Percentiles rank a stretch among this genome's conserved stretches.
Conservation (phyloP, 2,797 vertebrate species). For the Tapera naevia region DNA sequence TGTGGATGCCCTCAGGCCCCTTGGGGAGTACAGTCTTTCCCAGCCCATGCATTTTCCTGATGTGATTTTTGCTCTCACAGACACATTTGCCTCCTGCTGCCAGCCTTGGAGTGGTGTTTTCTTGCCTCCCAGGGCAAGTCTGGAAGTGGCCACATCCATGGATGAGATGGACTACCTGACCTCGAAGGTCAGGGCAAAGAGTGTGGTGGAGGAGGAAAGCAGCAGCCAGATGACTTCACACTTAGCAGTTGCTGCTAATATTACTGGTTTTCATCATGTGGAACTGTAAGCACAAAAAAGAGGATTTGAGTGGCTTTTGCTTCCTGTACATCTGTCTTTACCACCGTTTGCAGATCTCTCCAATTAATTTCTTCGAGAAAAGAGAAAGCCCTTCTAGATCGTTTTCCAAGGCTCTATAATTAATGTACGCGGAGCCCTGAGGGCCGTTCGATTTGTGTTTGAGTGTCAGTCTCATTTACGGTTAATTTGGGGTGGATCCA, state of each 20-base stretch:
- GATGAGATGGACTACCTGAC: not conserved
- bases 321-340: not conserved
- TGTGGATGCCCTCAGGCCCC: not conserved
- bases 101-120: not conserved
- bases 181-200: not conserved
- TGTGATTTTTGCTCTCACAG: rapidly evolving
- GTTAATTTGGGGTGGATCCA: not conserved
- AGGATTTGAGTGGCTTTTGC: not conserved
- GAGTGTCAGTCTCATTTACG: slow-evolving; percentile 10
- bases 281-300: not conserved
- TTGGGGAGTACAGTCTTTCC: not conserved
- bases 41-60: not conserved
- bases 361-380: not conserved
- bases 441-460: not conserved
- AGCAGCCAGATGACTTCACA: not conserved
- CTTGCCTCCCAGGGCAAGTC: rapidly evolving
- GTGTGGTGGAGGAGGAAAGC: not conserved
- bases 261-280: not conserved
- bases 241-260: not conserved
- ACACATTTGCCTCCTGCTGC: rapidly evolving
- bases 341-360: not conserved
- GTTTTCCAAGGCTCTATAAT: not conserved
- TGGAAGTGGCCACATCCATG: not conserved
- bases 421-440: not conserved
- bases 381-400: not conserved